Conservation (phyloP, 2,888 invertebrate genomes). For the Plebejus melissa region DNA sequence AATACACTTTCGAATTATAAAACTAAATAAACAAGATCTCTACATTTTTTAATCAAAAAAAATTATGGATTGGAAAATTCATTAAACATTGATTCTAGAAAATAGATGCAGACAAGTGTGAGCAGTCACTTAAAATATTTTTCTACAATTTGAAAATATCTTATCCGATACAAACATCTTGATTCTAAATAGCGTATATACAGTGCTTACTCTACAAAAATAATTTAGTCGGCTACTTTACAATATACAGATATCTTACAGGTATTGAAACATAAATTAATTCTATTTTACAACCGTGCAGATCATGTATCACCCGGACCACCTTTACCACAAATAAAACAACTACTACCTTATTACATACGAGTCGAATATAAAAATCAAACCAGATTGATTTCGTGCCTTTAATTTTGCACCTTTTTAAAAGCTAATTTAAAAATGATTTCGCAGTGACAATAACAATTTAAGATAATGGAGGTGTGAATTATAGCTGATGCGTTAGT, state of each 20-base stretch:
- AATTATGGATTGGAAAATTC: no score
- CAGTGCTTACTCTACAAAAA: slow-evolving; percentile 77
- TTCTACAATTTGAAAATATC: slow-evolving; percentile 54
- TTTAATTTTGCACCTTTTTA: background rate
- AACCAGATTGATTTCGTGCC: background rate
- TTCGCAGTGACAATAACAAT: background rate
- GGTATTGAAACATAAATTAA: slow-evolving; percentile 31
- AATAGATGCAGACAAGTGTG: background rate
- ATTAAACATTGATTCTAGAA: background rate
- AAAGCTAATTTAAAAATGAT: background rate
- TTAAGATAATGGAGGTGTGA: background rate
- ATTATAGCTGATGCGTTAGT: background rate
- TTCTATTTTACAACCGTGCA: slow-evolving; percentile 26
- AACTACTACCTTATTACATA: background rate
- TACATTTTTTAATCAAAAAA: background rate
- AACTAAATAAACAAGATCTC: background rate
- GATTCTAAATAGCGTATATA: slow-evolving; percentile 57
- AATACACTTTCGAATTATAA: background rate
- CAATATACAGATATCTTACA: slow-evolving; percentile 60
- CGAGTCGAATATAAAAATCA: slow-evolving; percentile 5
- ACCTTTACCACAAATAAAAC: slow-evolving; percentile 9
- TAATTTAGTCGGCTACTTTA: slow-evolving; percentile 75
- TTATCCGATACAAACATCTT: slow-evolving; percentile 67
- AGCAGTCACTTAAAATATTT: slow-evolving; percentile 45
- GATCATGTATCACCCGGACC: slow-evolving; percentile 27